phyloP scores from a whole-genome alignment of 2,888 invertebrate species.

The Coenonympha arcania region DNA sequence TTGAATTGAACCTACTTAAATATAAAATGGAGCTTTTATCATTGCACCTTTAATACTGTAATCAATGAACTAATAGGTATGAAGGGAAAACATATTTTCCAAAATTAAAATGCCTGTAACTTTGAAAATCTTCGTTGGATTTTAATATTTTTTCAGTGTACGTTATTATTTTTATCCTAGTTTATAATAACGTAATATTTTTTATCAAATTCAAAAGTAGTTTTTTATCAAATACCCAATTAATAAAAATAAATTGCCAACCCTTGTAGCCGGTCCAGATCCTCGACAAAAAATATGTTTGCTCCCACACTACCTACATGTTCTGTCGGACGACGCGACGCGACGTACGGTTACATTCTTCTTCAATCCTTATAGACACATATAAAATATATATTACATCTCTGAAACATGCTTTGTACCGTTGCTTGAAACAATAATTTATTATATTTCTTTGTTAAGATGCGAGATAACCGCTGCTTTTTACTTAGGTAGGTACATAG shows the following conservation, averaged over 20 bases:
- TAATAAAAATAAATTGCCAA: neutral
- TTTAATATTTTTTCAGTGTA: no score
- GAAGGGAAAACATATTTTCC: no score
- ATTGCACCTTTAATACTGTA: no score
- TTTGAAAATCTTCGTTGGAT: no score
- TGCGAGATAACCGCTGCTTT: neutral
- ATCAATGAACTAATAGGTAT: no score
- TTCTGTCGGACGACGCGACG: slow-evolving; percentile 25
- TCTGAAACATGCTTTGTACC: slow-evolving; percentile 13
- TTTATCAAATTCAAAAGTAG: no score
- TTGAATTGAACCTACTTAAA: no score
- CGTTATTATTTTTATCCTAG: no score
- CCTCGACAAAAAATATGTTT: slow-evolving; percentile 28
- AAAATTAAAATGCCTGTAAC: no score
- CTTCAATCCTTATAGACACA: slow-evolving; percentile 26
- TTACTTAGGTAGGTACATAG: neutral
- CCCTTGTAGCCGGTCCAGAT: slow-evolving; percentile 14
- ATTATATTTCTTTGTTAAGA: slow-evolving; percentile 12
- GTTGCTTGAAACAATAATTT: slow-evolving; percentile 12
- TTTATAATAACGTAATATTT: no score
- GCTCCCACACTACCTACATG: slow-evolving; percentile 31
- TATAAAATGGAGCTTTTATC: no score
- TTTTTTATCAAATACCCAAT: no score
- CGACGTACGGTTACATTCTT: slow-evolving; percentile 29
- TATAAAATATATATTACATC: slow-evolving; percentile 20